Conservation (phyloP, 2,113 vertebrate species). For the Tursiops truncatus region DNA sequence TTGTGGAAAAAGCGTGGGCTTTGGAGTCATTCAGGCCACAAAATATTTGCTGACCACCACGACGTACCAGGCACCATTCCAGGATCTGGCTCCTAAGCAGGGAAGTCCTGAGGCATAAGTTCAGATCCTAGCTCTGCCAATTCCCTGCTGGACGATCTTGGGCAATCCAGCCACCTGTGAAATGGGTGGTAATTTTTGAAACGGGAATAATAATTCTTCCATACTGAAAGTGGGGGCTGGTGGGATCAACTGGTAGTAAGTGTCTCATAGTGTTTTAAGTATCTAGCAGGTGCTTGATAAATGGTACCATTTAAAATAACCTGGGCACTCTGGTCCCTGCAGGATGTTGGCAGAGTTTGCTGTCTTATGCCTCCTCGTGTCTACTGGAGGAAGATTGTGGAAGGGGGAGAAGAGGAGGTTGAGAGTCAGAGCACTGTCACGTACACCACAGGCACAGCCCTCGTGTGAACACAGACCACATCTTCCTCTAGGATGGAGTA, state of each 20-base stretch:
- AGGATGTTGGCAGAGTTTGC: not conserved
- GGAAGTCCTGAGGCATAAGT: not conserved
- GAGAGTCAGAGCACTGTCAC: not conserved
- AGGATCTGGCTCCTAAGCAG: not conserved
- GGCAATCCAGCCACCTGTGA: not conserved
- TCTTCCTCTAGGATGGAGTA: not conserved
- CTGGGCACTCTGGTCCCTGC: not conserved
- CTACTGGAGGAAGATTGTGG: not conserved
- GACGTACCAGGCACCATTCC: not conserved
- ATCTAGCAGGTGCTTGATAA: not conserved
- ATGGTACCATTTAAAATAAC: not conserved
- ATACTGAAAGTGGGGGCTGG: not conserved
- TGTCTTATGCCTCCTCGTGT: not conserved
- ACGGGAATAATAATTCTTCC: not conserved
- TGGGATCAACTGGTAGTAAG: not conserved
- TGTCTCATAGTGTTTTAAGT: not conserved
- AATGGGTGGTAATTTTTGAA: not conserved
- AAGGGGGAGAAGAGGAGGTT: not conserved
- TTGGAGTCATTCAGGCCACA: not conserved
- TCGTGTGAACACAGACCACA: not conserved
- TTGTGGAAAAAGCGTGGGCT: not conserved
- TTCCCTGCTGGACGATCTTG: not conserved
- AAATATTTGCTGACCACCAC: not conserved
- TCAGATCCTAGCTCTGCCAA: not conserved
- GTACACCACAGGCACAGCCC: not conserved